phyloP scores from a whole-genome alignment of 2,113 vertebrate genomes.

The Lynx canadensis region DNA sequence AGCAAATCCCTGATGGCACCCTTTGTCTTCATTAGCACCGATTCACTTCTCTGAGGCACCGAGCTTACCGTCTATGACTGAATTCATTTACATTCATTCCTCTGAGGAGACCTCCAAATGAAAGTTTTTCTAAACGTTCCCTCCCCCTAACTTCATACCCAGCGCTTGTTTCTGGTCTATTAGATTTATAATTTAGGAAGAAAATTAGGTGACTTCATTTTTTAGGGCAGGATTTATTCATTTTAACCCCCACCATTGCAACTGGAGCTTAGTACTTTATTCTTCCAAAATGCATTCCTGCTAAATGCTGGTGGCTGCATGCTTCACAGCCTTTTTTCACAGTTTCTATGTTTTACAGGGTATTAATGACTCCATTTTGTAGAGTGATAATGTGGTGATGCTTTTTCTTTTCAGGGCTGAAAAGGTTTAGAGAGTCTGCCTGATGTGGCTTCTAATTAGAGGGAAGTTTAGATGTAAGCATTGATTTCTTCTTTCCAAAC shows the following conservation, averaged over 20 bases:
- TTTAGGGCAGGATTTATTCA: neutral
- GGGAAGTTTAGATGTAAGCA: constrained; percentile 44
- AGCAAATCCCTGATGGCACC: neutral
- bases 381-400: constrained; percentile 61
- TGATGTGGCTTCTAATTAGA: constrained; percentile 58
- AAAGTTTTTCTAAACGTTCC: neutral
- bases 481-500: constrained; percentile 51
- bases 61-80: neutral
- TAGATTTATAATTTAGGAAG: constrained; percentile 40
- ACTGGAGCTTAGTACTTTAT: neutral
- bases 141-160: neutral
- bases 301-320: neutral
- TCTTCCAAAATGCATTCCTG: neutral
- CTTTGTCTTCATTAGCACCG: neutral
- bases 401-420: constrained; percentile 50
- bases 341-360: constrained; percentile 55
- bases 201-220: constrained; percentile 26
- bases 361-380: constrained; percentile 67
- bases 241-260: neutral
- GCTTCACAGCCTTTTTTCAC: constrained; percentile 46
- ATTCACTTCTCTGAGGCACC: neutral
- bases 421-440: constrained; percentile 56
- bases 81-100: constrained; percentile 36
- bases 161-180: neutral
- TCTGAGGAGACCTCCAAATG: neutral